Conservation (phyloP, 2,113 vertebrate genomes). For the Alectura lathami region DNA sequence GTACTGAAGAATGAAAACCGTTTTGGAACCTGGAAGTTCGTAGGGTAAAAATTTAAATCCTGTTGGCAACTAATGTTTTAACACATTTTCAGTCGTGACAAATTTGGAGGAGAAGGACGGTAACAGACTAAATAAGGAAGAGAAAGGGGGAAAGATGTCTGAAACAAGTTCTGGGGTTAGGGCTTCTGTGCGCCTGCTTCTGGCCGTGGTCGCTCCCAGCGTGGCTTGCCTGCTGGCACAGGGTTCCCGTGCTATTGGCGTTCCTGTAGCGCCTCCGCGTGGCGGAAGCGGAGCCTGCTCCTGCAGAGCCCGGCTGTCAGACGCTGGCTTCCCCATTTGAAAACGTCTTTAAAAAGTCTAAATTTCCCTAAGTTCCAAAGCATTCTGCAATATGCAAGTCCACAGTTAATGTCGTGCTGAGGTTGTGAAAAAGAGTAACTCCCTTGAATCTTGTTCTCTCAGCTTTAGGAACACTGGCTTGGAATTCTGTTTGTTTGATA, state of each 20-base stretch:
- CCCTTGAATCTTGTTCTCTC: neutral
- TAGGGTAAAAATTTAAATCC: neutral
- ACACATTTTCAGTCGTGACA: neutral
- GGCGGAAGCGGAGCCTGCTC: neutral
- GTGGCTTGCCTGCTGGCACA: neutral
- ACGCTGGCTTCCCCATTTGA: neutral
- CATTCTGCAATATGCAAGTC: neutral
- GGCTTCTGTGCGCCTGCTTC: neutral
- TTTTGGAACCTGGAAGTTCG: neutral
- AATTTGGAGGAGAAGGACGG: neutral
- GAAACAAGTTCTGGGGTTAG: neutral
- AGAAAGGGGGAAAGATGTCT: neutral
- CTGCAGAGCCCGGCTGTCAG: neutral
- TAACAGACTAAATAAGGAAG: neutral
- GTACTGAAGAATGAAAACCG: neutral
- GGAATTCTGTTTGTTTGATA: neutral
- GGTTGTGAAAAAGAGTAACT: neutral
- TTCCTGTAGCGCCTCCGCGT: constrained; percentile 27
- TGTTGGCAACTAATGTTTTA: neutral
- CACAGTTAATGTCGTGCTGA: neutral
- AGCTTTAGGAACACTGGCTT: neutral
- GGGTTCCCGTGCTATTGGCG: neutral
- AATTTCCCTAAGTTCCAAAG: neutral
- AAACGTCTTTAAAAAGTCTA: neutral
- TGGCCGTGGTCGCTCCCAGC: accelerated